Percentiles rank a stretch among this genome's conserved stretches.
phyloP scores from a whole-genome alignment of 2,113 vertebrate species.

The Philantomba maxwellii region DNA sequence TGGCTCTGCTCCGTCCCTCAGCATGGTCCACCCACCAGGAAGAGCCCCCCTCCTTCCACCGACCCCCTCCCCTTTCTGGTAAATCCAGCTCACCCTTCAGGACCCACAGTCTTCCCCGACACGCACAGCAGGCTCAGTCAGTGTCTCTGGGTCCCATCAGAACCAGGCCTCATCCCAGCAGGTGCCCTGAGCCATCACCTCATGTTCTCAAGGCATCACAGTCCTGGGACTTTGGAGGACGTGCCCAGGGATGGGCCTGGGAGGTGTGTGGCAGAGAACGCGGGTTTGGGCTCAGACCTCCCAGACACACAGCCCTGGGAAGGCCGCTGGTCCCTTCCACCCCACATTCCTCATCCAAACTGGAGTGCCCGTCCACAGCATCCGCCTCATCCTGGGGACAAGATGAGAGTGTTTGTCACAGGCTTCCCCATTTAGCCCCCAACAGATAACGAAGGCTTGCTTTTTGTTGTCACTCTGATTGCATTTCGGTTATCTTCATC shows the following conservation, averaged over 20 bases:
- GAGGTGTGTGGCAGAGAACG: not conserved
- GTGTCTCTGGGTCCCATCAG: too few species aligned
- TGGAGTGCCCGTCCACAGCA: accelerated
- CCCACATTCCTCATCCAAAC: not conserved
- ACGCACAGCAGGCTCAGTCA: too few species aligned
- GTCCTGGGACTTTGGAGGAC: accelerated
- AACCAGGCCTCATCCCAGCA: not conserved
- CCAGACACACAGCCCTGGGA: accelerated
- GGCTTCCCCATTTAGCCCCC: accelerated
- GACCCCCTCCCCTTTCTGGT: not conserved
- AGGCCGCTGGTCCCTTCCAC: accelerated
- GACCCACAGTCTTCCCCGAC: not conserved
- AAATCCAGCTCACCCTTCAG: not conserved
- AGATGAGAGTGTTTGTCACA: not conserved
- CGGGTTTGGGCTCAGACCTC: not conserved
- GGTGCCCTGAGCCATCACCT: not conserved
- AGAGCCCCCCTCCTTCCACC: accelerated
- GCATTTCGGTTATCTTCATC: accelerated
- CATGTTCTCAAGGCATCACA: not conserved
- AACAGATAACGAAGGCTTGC: accelerated
- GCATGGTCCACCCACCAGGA: not conserved
- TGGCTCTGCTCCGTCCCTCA: not conserved
- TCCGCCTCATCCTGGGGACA: not conserved
- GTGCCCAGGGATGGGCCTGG: accelerated
- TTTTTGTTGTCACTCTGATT: not conserved